Base-by-base conservation (phyloP, 2,888 invertebrate genomes). In the Thyatira batis region DNA sequence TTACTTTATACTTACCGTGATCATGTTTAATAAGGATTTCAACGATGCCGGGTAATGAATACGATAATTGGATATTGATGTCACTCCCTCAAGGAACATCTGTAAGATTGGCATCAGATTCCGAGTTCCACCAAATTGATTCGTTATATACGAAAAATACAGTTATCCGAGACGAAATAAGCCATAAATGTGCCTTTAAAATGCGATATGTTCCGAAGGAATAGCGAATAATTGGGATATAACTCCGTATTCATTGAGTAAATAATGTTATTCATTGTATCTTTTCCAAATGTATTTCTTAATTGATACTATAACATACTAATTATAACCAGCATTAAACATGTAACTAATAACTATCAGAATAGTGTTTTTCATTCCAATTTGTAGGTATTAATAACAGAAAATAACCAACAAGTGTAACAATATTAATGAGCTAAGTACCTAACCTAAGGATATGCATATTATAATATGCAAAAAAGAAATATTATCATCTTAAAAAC, bases 41-140 rank as follows among this genome's bases (percentile, higher is more conserved):
- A 13, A 6, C 27, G 27, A 20, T 20, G 20, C 27, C 13, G 28
- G 27, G 48, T 48, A 48, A 27, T 48, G 27, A 48, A 27, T 27
- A 27, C 27, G 27, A 48, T 48, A 48, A 48, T 48, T 48, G 48
- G 48, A 48, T 48, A 48, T 48, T 28, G 25, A 20, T 48, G 27
- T 48, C 48, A 48, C 27, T 48, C 48, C 48, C 27, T 27, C 21
- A 46, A 48, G 48, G 48, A 48, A 48, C 27, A 27, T 28, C 25
- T 48, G 48, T 17, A 17, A 39, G 39, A 39, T 39, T 39, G 39
- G 39, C 27, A 48, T 48, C 48, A 48, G 27, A 20, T 48, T 48
- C 45, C 45, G 45, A 23, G 39, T 46, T 25, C 20, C 48, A 28
- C 17, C 27, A 48, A 48, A 48, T 48, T 48, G 48, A 48, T 48